Evolutionary conservation across 2,888 invertebrate species (phyloP).

Genomic region (Drosophila pseudotakahashii): DNA sequence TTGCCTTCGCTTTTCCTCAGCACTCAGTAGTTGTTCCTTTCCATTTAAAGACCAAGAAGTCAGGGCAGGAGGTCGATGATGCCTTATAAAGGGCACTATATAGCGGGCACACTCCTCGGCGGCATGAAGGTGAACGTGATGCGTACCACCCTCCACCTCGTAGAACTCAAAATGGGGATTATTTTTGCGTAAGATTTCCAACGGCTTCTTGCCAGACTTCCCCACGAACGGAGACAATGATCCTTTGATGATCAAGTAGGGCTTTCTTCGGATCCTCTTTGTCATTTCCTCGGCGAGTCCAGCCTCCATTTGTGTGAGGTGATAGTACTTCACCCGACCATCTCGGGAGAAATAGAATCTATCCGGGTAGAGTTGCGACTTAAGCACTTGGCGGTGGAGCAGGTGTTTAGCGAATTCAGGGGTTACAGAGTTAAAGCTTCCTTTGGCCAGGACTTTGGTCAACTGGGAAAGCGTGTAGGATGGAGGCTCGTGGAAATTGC

Average conservation of each 20-base stretch:
- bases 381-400: slow-evolving; percentile 85
- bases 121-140: slow-evolving; percentile 89
- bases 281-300: slow-evolving; percentile 86
- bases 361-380: slow-evolving; percentile 85
- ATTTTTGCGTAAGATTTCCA: slow-evolving; percentile 86
- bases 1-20: neutral
- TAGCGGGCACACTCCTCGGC: slow-evolving; percentile 86
- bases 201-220: slow-evolving; percentile 81
- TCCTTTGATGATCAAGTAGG: slow-evolving; percentile 87
- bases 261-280: slow-evolving; percentile 84
- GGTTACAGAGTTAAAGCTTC: slow-evolving; percentile 86
- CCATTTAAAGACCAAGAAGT: slow-evolving; percentile 6
- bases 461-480: slow-evolving; percentile 87
- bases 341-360: slow-evolving; percentile 85
- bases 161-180: slow-evolving; percentile 87
- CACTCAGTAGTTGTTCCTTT: slow-evolving; percentile 1
- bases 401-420: slow-evolving; percentile 86
- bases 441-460: slow-evolving; percentile 85
- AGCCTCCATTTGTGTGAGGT: slow-evolving; percentile 4
- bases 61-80: slow-evolving; percentile 1
- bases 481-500: slow-evolving; percentile 85
- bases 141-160: slow-evolving; percentile 88
- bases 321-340: slow-evolving; percentile 64
- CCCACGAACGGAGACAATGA: slow-evolving; percentile 83
- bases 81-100: slow-evolving; percentile 51